phyloP scores from a whole-genome alignment of 2,888 invertebrate genomes.

The Therioaphis trifolii region DNA sequence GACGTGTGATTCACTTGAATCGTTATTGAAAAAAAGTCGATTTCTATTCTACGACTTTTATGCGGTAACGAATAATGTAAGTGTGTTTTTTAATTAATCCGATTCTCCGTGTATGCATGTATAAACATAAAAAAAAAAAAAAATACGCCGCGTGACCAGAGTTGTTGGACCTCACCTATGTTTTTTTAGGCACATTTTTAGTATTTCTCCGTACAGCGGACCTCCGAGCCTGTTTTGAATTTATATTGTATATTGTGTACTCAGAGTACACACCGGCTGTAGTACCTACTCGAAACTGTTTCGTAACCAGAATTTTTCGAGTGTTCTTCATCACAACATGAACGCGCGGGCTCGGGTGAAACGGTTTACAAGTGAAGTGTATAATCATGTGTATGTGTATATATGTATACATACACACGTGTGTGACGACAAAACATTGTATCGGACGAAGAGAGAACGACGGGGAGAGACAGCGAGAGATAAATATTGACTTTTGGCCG shows the following conservation, averaged over 20 bases:
- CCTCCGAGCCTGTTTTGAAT: conserved; percentile 20
- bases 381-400: neutral
- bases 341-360: conserved; percentile 12
- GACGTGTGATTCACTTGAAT: no score
- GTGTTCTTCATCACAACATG: conserved; percentile 44
- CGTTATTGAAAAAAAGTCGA: no score
- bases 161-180: neutral
- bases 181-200: conserved; percentile 25
- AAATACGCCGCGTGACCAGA: no score
- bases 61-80: no score
- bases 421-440: conserved; percentile 27
- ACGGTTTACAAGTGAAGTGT: conserved; percentile 27
- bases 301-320: conserved; percentile 46
- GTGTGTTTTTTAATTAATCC: no score
- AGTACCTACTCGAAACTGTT: conserved; percentile 57
- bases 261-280: neutral
- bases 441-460: neutral
- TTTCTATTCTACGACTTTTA: no score
- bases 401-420: neutral
- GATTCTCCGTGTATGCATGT: no score
- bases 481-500: conserved; percentile 53
- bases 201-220: neutral
- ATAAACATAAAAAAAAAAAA: no score
- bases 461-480: conserved; percentile 19
- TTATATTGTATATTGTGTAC: neutral